These are phyloP conservation scores for Euzetes globulus DNA, from an alignment of 2,888 invertebrate species.

Conservation along the genomic window DNA sequence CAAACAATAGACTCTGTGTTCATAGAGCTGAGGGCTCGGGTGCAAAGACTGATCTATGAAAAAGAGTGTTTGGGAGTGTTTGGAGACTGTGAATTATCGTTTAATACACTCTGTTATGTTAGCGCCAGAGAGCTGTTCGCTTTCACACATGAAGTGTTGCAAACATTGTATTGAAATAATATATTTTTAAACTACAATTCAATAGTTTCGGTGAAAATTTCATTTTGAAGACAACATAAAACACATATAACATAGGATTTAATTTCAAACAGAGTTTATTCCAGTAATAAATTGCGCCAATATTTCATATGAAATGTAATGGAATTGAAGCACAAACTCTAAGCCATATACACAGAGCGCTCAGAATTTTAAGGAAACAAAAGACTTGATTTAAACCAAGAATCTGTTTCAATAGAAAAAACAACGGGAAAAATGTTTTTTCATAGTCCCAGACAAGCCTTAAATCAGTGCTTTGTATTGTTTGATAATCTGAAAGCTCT, in stretches of 20 bases:
- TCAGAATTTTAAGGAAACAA: background rate
- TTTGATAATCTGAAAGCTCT: too few species aligned
- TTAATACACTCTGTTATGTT: slow-evolving; percentile 6
- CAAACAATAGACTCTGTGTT: background rate
- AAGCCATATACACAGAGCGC: too few species aligned
- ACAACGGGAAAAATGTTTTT: background rate
- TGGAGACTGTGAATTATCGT: slow-evolving; percentile 1
- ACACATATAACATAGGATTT: too few species aligned
- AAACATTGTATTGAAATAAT: background rate
- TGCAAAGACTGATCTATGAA: too few species aligned
- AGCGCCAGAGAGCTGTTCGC: background rate
- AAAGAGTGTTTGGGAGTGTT: slow-evolving; percentile 4
- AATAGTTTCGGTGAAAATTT: background rate
- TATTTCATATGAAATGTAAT: too few species aligned
- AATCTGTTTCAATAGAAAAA: background rate
- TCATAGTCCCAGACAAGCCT: too few species aligned
- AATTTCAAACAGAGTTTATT: too few species aligned
- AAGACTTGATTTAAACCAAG: background rate
- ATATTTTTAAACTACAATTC: too few species aligned
- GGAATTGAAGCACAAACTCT: too few species aligned
- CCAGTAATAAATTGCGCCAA: too few species aligned
- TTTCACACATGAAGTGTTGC: background rate
- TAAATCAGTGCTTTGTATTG: background rate
- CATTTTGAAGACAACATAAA: background rate
- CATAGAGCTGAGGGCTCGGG: background rate